Base-by-base conservation (phyloP, 2,888 invertebrate species). In the Brachyptera putata region DNA sequence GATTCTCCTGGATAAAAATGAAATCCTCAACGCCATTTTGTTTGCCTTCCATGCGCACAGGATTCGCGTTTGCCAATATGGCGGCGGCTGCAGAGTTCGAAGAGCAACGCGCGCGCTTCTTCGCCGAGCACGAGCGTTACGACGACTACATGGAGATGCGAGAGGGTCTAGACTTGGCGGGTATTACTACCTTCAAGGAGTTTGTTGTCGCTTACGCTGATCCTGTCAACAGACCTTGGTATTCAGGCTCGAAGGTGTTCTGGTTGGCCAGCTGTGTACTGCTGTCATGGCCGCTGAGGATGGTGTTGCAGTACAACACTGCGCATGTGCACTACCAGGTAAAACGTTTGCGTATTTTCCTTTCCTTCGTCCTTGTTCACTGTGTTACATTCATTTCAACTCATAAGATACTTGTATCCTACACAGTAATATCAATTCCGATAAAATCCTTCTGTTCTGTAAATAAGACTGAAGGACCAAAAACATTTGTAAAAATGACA, bases 101-200 rank as follows among this genome's bases (percentile, higher is more conserved):
- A 73, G 89, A 89, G 65, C 89, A 90, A 71, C 77, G 91, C 63
- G 84, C 86, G 14, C 77, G 86, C 67, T 91, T 91, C 74, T 91
- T 84, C 66, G 85, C 86, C 58, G 88, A 88, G 65, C 87, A 90
- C 74, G 90, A 90, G 72, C 76, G 86, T 21, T 81, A 85, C 60
- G 91, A 91, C 69, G 90, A 91, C 73, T 91, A 90, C 73, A 87
- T 90, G 86, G 90, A 91, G 75, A 89, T 89, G 81, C 77, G 86
- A 1, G 90, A 91, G 71, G 89, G 90, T 0, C 77, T 91, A 64
- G 90, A 90, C 70, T 77, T 91, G 18, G 81, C 84, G 13, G 84
- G 84, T 68, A 81, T 84, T 64, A 77, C 77, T 64, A 77, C 78
- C 3, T 81, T 81, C 68, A 79, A 79, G 65, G 80, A 81, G 70